Evolutionary conservation across 2,888 invertebrate species (phyloP).

Genomic region (Anticlea derivata): DNA sequence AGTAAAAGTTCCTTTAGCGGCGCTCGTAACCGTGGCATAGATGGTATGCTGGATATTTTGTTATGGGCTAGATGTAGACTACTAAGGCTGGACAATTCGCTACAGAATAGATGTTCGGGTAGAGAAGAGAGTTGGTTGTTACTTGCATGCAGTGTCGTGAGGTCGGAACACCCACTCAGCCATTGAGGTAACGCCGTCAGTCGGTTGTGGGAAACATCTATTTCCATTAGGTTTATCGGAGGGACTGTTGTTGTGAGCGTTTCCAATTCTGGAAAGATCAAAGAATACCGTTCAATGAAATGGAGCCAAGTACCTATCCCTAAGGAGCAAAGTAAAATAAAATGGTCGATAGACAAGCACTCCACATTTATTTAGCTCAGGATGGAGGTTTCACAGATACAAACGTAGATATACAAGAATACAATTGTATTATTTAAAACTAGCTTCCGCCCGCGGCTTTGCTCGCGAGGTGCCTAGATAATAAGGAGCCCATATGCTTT

Average conservation of each 20-base stretch:
- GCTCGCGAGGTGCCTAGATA: too few species aligned
- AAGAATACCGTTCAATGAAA: neutral
- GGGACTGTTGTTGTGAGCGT: constrained; percentile 87
- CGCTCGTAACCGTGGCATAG: constrained; percentile 85
- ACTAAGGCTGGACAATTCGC: constrained; percentile 88
- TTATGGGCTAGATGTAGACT: constrained; percentile 91
- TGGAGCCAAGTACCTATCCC: too few species aligned
- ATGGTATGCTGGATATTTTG: constrained; percentile 88
- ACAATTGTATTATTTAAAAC: too few species aligned
- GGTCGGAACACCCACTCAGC: constrained; percentile 88
- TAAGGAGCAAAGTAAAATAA: too few species aligned
- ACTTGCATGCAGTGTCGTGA: constrained; percentile 89
- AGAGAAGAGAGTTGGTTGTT: constrained; percentile 88
- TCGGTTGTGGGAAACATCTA: constrained; percentile 92
- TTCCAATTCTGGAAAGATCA: constrained; percentile 86
- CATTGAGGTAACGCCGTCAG: constrained; percentile 89
- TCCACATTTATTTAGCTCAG: too few species aligned
- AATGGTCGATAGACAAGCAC: too few species aligned
- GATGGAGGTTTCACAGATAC: too few species aligned
- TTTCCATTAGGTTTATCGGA: constrained; percentile 88
- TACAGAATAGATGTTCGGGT: constrained; percentile 89
- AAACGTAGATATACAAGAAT: too few species aligned
- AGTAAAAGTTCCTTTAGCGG: constrained; percentile 89
- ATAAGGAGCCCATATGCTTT: too few species aligned
- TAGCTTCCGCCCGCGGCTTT: too few species aligned